These are phyloP conservation scores for Tachuris rubrigastra DNA, from an alignment of 2,113 vertebrate genomes.

Conservation along the genomic window DNA sequence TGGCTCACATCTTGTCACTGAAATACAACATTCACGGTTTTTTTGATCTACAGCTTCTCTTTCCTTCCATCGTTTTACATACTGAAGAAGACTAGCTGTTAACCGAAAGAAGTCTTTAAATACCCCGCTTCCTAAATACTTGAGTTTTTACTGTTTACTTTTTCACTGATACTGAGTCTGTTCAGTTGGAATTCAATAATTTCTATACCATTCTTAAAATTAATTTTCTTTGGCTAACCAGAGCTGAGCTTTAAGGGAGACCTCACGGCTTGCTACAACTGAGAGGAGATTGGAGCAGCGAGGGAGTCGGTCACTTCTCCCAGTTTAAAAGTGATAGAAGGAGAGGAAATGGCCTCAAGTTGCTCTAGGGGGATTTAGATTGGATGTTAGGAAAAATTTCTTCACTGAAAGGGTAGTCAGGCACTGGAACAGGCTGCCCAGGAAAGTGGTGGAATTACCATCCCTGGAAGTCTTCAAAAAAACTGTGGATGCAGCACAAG, in stretches of 20 bases:
- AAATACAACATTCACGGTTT: background rate
- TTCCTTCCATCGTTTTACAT: background rate
- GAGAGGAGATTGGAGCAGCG: background rate
- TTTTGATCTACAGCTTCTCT: background rate
- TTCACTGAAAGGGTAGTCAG: background rate
- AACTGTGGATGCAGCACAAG: background rate
- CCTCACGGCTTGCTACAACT: too few relatives aligned
- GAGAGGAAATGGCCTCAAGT: background rate
- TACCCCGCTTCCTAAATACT: background rate
- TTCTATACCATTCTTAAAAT: background rate
- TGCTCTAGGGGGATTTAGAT: background rate
- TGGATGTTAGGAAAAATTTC: background rate
- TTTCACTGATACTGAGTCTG: background rate
- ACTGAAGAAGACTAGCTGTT: background rate
- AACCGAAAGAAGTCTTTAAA: background rate
- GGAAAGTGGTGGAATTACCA: rapidly evolving
- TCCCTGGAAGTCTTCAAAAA: background rate
- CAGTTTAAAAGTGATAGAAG: background rate
- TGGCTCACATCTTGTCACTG: background rate
- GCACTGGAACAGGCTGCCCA: background rate
- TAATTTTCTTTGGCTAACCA: background rate
- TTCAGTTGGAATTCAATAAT: background rate
- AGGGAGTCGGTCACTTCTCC: background rate
- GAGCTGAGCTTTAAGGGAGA: background rate
- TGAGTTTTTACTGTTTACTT: background rate